Conservation (phyloP, 2,888 invertebrate species). For the Drosophila anomelani region DNA sequence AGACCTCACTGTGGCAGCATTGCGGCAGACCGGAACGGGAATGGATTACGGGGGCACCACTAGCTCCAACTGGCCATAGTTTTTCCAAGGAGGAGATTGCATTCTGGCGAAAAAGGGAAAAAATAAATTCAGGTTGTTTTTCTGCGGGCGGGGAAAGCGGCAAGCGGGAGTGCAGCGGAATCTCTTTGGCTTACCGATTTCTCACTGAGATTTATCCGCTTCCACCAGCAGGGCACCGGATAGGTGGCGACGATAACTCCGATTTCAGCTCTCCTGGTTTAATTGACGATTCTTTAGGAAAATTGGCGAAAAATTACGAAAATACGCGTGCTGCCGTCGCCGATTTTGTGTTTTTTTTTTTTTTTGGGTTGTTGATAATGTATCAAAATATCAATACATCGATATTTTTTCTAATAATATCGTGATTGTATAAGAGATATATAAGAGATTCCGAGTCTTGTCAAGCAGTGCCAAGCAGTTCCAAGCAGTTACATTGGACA, state of each 20-base stretch:
- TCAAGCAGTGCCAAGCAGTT: too few species aligned
- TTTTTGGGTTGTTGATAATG: too few species aligned
- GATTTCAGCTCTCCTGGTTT: conserved; percentile 13
- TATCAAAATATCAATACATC: too few species aligned
- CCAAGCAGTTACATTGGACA: too few species aligned
- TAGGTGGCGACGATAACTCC: conserved; percentile 1
- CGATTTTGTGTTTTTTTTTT: too few species aligned
- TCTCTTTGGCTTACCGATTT: conserved; percentile 63
- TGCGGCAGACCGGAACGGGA: conserved; percentile 12
- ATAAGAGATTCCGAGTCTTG: too few species aligned
- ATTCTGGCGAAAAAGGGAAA: neutral
- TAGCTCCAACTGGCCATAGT: neutral
- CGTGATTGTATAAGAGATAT: too few species aligned
- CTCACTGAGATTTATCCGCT: conserved; percentile 3
- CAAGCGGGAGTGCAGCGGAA: neutral
- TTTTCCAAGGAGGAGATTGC: neutral
- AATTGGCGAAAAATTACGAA: conserved; percentile 10
- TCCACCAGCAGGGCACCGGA: conserved; percentile 14
- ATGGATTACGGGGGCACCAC: conserved; percentile 1
- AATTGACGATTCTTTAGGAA: conserved; percentile 37
- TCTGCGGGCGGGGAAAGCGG: neutral
- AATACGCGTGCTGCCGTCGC: too few species aligned
- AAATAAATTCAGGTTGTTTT: neutral
- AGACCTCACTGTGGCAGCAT: conserved; percentile 8
- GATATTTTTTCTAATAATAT: too few species aligned